phyloP scores from a whole-genome alignment of 2,888 invertebrate species.

The Dryocosmus kuriphilus region DNA sequence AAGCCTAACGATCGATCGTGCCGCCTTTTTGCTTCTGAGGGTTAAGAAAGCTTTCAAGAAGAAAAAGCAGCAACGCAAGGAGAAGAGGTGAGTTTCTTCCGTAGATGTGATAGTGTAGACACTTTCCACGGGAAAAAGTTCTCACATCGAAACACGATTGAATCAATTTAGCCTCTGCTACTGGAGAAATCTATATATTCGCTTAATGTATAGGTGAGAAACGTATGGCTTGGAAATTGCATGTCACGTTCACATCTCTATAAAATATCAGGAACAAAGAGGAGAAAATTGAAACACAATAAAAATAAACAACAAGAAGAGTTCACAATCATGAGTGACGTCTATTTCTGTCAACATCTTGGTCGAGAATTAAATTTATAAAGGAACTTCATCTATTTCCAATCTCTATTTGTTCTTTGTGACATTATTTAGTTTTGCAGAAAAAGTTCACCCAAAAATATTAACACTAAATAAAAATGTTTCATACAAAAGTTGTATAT shows the following conservation, averaged over 20 bases:
- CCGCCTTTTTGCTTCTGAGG: conserved; percentile 91
- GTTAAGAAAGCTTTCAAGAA: conserved; percentile 95
- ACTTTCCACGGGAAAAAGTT: conserved; percentile 4
- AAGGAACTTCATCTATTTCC: too few species aligned
- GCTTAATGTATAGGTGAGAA: not conserved
- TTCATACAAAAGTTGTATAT: too few species aligned
- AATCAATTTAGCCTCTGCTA: not conserved
- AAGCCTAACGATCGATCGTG: conserved; percentile 90
- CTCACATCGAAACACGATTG: conserved; percentile 15
- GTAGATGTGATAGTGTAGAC: not conserved
- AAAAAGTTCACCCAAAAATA: too few species aligned
- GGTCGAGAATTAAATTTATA: too few species aligned
- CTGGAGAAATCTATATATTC: not conserved
- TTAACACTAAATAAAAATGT: too few species aligned
- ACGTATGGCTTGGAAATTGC: conserved; percentile 31
- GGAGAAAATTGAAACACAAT: not conserved
- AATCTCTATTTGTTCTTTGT: too few species aligned
- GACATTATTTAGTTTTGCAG: too few species aligned
- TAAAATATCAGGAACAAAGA: not conserved
- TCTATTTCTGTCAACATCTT: too few species aligned
- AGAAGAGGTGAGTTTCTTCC: conserved; percentile 84
- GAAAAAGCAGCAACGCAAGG: conserved; percentile 91
- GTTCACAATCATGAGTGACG: not conserved
- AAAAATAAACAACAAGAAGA: not conserved
- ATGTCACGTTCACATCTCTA: conserved; percentile 9